Base-by-base conservation (phyloP, 2,888 invertebrate genomes). In the Eupithecia insigniata region DNA sequence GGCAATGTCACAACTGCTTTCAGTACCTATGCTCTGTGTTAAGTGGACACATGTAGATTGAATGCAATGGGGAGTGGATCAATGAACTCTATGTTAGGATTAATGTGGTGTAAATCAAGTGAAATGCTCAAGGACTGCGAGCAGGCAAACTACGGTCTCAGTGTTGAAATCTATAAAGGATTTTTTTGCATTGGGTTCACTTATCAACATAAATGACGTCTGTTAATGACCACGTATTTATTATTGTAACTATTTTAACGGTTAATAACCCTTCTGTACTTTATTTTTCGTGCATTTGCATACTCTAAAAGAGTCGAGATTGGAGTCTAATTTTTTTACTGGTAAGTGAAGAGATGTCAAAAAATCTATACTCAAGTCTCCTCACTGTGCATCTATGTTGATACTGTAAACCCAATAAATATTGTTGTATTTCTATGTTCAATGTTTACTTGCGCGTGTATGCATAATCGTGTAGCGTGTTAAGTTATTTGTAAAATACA, bases 71-170 rank as follows among this genome's bases (percentile, higher is more conserved):
- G 68, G 70, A 73, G 73, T 28, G 73, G 73, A 73, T 55, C 55
- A 46, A 66, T n/a, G 51, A 55, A 73, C 69, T 39, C 72, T 68
- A 51, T 28, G 67, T 71, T 74, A 71, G 26, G 58, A 51, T 66
- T 34, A 72, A 65, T 51, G 60, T 58, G 67, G 36, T 61, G 61
- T 69, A 66, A 61, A 36, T 67, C 46, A 68, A 60, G 26, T 68
- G 66, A 67, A 71, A 69, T 71, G 71, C 74, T 71, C 74, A 74
- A 71, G 61, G 55, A 68, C 70, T 73, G 64, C 51, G 58, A 22
- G 51, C 66, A 70, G 73, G 70, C 68, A 39, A 66, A 68, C 22
- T 51, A 22, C 65, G 60, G 67, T 70, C 67, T 70, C 73, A 55
- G 73, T 73, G 73, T 70, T 64, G 62, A 22, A 36, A 60, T 64